Evolutionary conservation across 2,113 vertebrate genomes (phyloP).

Genomic region (Labrus mixtus): DNA sequence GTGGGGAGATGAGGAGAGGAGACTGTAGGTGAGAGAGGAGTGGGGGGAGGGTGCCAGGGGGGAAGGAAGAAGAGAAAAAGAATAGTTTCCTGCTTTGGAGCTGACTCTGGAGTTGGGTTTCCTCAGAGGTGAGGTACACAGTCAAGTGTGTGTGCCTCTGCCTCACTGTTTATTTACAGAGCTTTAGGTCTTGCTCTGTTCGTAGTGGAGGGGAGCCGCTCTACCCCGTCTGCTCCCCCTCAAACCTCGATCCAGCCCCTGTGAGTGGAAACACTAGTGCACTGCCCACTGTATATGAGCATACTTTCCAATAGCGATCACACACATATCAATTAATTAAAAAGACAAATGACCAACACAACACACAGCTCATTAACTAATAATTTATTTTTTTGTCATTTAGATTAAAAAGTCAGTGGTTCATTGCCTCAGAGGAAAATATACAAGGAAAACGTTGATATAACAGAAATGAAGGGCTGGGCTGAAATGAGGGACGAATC

Average conservation of each 20-base stretch:
- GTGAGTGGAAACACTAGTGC: slow-evolving; percentile 68
- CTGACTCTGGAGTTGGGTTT: slow-evolving; percentile 67
- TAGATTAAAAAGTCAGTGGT: slow-evolving; percentile 85
- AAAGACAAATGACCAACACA: slow-evolving; percentile 64
- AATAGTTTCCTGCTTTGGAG: slow-evolving; percentile 68
- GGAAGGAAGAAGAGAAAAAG: slow-evolving; percentile 3
- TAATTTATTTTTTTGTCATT: slow-evolving; percentile 85
- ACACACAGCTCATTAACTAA: slow-evolving; percentile 80
- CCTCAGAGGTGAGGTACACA: slow-evolving; percentile 55
- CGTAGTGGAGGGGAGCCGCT: slow-evolving; percentile 36
- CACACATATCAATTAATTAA: slow-evolving; percentile 43
- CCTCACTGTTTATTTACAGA: slow-evolving; percentile 77
- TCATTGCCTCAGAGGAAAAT: slow-evolving; percentile 78
- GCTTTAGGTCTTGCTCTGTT: slow-evolving; percentile 54
- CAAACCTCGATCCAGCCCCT: slow-evolving; percentile 29
- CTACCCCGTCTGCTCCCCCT: slow-evolving; percentile 6
- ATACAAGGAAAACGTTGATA: slow-evolving; percentile 76
- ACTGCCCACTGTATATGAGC: slow-evolving; percentile 22
- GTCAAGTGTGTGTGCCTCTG: slow-evolving; percentile 53
- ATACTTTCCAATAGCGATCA: slow-evolving; percentile 48
- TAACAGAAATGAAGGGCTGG: slow-evolving; percentile 56
- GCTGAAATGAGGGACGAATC: slow-evolving; percentile 35
- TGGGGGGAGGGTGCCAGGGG: too few species aligned
- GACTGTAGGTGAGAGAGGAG: slow-evolving; percentile 41
- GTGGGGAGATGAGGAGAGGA: slow-evolving; percentile 59